These are phyloP conservation scores for Idaea straminata DNA, from an alignment of 2,888 invertebrate genomes.

Conservation along the genomic window DNA sequence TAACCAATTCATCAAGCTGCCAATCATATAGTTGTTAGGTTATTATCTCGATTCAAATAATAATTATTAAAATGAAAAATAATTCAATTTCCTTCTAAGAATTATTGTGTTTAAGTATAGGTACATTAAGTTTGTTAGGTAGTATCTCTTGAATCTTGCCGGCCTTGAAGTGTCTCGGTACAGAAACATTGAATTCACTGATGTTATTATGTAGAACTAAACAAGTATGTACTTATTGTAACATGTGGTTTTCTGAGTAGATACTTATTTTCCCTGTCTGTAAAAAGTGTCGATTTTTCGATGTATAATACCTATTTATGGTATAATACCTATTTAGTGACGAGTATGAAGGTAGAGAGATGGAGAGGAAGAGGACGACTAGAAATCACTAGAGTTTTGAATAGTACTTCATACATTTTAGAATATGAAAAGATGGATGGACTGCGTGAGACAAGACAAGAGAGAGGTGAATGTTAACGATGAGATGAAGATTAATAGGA, in stretches of 20 bases:
- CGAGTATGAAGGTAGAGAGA: no score
- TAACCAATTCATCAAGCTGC: background rate
- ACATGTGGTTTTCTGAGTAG: conserved; percentile 5
- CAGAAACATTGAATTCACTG: conserved; percentile 30
- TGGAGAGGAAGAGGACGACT: no score
- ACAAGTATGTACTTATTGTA: conserved; percentile 6
- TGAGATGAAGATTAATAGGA: no score
- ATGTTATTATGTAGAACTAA: conserved; percentile 10
- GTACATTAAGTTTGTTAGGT: conserved; percentile 16
- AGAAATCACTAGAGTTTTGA: no score
- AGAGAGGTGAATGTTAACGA: no score
- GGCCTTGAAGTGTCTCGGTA: conserved; percentile 32
- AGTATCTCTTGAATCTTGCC: conserved; percentile 30
- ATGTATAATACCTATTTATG: no score
- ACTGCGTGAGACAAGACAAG: no score
- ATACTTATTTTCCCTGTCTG: background rate
- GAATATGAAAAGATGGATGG: no score
- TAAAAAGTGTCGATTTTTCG: background rate
- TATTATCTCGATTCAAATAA: conserved; percentile 1
- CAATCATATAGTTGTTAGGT: background rate
- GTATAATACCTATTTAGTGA: no score
- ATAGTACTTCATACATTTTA: no score
- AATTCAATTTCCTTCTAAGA: conserved; percentile 16
- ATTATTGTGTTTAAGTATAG: conserved; percentile 14
- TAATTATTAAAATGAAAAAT: conserved; percentile 2